Evolutionary conservation across 2,888 invertebrate genomes (phyloP), one percentile per base, ranked within the genome.

Genomic region (Drosophila algonquin): DNA sequence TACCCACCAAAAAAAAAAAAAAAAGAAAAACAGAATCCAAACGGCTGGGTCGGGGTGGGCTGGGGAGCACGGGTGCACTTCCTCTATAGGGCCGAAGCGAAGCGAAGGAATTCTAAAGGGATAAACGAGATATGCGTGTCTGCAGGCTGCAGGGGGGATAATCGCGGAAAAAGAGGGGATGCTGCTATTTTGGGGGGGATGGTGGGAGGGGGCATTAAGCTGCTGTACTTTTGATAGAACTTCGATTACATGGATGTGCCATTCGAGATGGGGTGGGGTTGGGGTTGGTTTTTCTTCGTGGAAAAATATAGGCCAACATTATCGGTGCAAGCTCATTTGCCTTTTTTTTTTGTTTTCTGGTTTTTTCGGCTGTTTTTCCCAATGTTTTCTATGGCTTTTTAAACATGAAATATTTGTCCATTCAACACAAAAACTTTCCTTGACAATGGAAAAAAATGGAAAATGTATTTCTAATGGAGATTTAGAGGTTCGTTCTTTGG

Each of bases 401-500:
- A 67, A 70, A 48, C 64, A 61, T 8, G 55, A 56, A 52, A 54
- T 63, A 51, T 63, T 65, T 53, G 7, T 63, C 24, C 16, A 24
- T 16, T 2, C 30, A 51, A 32, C 27, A 27, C 51, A 44, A 46
- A 40, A 65, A 35, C 35, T 35, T 35, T 35, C 35, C 5, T 5
- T n/a, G 59, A 47, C 1, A 21, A 2, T 18, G 40, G 44, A 53
- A 16, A 10, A 12, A 30, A 21, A 2, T 21, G 24, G 24, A 52
- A 40, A 47, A 61, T 63, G 63, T 51, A 57, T 61, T 24, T 18
- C 21, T 58, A 72, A 72, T 72, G 71, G 63, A 58, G 71, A 72
- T 71, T 63, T 71, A 54, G 27, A 65, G 69, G 54, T 68, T 51
- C 51, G 51, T 60, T 64, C 44, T 35, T 47, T 32, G 27, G 14